These are phyloP conservation scores for Stegophylla sp. DNA, from an alignment of 2,888 invertebrate genomes.

Conservation along the genomic window DNA sequence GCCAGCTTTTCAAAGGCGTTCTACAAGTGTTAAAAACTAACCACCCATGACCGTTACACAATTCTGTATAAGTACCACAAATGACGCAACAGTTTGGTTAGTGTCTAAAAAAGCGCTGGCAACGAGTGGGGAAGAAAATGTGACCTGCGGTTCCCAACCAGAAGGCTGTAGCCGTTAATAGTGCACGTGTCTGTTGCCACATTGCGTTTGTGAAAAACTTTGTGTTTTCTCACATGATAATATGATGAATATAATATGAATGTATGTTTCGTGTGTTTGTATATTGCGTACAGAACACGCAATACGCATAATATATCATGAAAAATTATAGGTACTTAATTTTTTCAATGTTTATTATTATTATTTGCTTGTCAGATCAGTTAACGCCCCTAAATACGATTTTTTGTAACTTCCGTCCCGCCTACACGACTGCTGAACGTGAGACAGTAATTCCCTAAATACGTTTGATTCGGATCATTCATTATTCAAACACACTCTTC, in stretches of 20 bases:
- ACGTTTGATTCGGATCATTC: background rate
- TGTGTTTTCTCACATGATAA: too few relatives aligned
- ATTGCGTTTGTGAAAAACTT: too few relatives aligned
- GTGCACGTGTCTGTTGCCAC: background rate
- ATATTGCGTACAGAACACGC: too few relatives aligned
- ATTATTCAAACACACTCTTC: background rate
- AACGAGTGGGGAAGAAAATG: background rate
- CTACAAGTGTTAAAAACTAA: conserved; percentile 59
- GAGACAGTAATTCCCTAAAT: background rate
- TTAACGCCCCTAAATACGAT: background rate
- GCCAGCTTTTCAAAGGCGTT: conserved; percentile 43
- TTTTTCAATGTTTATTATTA: too few relatives aligned
- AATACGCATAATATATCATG: too few relatives aligned
- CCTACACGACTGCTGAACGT: too few relatives aligned
- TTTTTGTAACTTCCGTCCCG: background rate
- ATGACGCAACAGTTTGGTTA: conserved; percentile 48
- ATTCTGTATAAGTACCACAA: background rate
- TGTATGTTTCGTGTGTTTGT: too few relatives aligned
- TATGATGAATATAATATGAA: too few relatives aligned
- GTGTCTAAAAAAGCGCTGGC: background rate
- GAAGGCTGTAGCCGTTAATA: too few relatives aligned
- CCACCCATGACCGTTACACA: conserved; percentile 53
- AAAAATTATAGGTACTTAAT: too few relatives aligned
- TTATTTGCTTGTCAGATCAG: background rate
- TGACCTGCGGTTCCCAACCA: background rate